Percentiles rank a stretch among this genome's conserved stretches.
phyloP scores from a whole-genome alignment of 2,888 invertebrate genomes.

The Limenitis camilla region DNA sequence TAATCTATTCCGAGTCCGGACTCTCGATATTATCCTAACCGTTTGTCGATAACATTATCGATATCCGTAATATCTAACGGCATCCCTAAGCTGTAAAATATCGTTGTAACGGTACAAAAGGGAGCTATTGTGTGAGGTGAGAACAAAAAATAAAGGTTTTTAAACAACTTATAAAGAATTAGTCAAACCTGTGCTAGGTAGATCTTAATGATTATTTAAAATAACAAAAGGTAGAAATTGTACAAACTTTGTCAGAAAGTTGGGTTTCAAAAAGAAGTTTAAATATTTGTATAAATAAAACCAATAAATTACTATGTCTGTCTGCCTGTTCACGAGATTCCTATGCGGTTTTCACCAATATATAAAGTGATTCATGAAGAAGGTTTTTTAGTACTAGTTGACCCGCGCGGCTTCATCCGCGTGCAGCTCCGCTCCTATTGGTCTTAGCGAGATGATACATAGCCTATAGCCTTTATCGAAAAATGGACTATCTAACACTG shows the following conservation, averaged over 20 bases:
- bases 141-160: conserved; percentile 30
- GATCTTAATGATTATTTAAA: neutral
- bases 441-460: neutral
- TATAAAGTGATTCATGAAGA: too few species aligned
- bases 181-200: conserved; percentile 1
- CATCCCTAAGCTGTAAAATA: conserved; percentile 32
- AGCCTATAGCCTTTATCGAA: neutral
- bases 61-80: conserved; percentile 24
- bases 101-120: conserved; percentile 33
- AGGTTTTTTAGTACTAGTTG: too few species aligned
- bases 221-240: neutral
- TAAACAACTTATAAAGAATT: conserved; percentile 18
- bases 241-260: too few species aligned
- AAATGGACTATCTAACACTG: too few species aligned
- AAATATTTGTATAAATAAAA: too few species aligned
- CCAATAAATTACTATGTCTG: too few species aligned
- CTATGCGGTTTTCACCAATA: too few species aligned
- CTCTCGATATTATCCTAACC: conserved; percentile 7
- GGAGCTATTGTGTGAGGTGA: conserved; percentile 30
- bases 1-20: conserved; percentile 1
- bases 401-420: too few species aligned
- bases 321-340: too few species aligned
- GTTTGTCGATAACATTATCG: conserved; percentile 21
- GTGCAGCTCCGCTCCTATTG: too few species aligned
- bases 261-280: too few species aligned